Percentiles rank a stretch among this genome's conserved stretches.
phyloP scores from a whole-genome alignment of 2,797 vertebrate species.

The Melanotaenia pygmaea region DNA sequence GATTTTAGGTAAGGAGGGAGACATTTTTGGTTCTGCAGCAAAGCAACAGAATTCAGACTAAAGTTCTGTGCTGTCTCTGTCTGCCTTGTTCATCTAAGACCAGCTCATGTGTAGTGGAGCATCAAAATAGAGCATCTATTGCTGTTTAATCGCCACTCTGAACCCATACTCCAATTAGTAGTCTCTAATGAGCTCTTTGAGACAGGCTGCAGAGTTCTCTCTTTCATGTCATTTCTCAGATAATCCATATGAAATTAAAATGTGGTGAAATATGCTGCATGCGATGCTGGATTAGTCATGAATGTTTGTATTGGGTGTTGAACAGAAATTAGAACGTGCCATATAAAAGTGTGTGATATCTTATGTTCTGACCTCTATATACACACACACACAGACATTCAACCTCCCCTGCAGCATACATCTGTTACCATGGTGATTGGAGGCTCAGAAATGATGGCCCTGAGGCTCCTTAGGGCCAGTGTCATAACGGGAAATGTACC shows the following conservation, averaged over 20 bases:
- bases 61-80: constrained; percentile 21
- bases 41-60: constrained; percentile 36
- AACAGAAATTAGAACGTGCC: constrained; percentile 20
- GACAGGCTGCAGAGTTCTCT: constrained; percentile 25
- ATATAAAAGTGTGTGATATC: constrained; percentile 24
- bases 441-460: constrained; percentile 54
- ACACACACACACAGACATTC: constrained; percentile 18
- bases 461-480: constrained; percentile 66
- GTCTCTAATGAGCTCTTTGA: constrained; percentile 61
- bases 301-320: constrained; percentile 43
- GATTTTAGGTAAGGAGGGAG: constrained; percentile 34
- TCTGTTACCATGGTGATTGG: constrained; percentile 70
- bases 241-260: constrained; percentile 44
- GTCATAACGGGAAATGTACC: constrained; percentile 55
- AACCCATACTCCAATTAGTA: constrained; percentile 66
- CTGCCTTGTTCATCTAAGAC: constrained; percentile 37
- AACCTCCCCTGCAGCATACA: constrained; percentile 39
- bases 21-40: constrained; percentile 38
- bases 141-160: constrained; percentile 62
- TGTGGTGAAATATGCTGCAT: constrained; percentile 24
- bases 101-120: constrained; percentile 52
- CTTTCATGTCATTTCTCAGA: constrained; percentile 59
- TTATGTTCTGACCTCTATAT: constrained; percentile 3
- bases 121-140: constrained; percentile 60
- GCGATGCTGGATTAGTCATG: constrained; percentile 19